Evolutionary conservation across 2,113 vertebrate species (phyloP), one percentile per base, ranked within the genome.

Genomic region (Naja naja): DNA sequence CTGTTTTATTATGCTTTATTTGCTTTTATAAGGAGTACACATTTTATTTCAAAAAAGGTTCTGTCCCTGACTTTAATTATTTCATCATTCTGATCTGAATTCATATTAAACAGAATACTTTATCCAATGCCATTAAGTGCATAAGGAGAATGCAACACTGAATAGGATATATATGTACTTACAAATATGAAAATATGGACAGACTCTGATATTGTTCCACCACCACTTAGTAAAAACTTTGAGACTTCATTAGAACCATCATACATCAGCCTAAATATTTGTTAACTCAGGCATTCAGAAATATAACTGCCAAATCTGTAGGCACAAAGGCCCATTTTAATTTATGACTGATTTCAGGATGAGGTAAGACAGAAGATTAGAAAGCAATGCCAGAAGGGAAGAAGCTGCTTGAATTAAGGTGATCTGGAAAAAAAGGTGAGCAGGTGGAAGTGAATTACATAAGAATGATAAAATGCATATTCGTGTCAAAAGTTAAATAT

Each of bases 51-150:
- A 30, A 89, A 60, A 47, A 47, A 22, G 89, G 58, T 18, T 91
- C 74, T 52, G 88, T 49, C 53, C 81, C 43, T 94, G 18, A n/a
- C 88, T 88, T 90, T 55, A 90, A 14, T 88, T 52, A 56, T 58
- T 85, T 39, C n/a, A 69, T 39, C 7, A 16, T 52, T 23, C 92
- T 47, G 45, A 47, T 25, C 22, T 43, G 22, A 58, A 22, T n/a
- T 69, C 27, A 45, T 49, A 47, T 53, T 49, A 49, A 64, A 89
- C 30, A 30, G 58, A 90, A 90, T 52, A n/a, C 69, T 90, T 90
- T 90, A 52, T 2, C 8, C 58, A n/a, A 30, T 30, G 27, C 22
- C 58, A 90, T 34, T 69, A 69, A 20, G 45, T 43, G 11, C 58
- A 10, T 47, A 86, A 86, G 94, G 22, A 87, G 30, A 56, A 49